phyloP scores from a whole-genome alignment of 2,888 invertebrate species.

The Hymenopus coronatus region DNA sequence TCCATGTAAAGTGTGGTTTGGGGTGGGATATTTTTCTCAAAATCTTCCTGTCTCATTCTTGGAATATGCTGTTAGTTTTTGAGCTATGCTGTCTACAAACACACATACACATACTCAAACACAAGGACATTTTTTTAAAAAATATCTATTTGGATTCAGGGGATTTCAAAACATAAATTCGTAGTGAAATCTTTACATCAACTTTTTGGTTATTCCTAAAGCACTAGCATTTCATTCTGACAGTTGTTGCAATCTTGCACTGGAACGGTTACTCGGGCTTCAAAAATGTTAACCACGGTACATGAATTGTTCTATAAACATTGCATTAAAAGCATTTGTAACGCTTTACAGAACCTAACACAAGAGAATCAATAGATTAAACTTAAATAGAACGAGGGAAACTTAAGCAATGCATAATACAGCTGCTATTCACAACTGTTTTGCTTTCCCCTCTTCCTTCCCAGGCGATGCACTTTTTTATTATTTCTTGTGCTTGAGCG shows the following conservation, averaged over 20 bases:
- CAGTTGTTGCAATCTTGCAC: not conserved
- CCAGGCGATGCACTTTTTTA: not conserved
- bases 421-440: not conserved
- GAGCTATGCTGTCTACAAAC: too few relatives aligned
- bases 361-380: not conserved
- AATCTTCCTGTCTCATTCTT: too few relatives aligned
- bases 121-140: too few relatives aligned
- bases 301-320: not conserved
- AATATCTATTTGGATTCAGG: too few relatives aligned
- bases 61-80: too few relatives aligned
- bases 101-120: too few relatives aligned
- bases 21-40: too few relatives aligned
- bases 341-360: not conserved
- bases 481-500: not conserved
- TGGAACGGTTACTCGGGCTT: not conserved
- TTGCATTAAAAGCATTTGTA: not conserved
- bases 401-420: not conserved
- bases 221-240: not conserved
- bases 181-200: too few relatives aligned
- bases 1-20: too few relatives aligned
- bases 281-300: not conserved
- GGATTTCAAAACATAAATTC: too few relatives aligned
- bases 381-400: not conserved
- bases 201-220: too few relatives aligned
- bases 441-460: not conserved